Conservation (phyloP, 2,797 vertebrate genomes). For the Cynodonichthys magdalenae region DNA sequence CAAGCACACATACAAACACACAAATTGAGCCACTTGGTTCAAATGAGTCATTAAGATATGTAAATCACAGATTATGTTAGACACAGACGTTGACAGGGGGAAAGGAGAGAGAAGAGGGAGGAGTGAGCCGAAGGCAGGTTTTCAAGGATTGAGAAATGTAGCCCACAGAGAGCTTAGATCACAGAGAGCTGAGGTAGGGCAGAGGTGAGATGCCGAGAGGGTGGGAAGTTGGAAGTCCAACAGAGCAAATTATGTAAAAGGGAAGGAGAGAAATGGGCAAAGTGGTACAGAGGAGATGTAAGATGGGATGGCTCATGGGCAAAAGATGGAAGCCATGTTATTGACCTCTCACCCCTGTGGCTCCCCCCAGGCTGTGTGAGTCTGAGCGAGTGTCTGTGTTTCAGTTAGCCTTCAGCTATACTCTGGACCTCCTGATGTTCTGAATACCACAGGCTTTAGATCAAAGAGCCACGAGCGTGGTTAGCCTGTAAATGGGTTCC, state of each 20-base stretch:
- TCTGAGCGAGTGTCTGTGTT: conserved; percentile 50
- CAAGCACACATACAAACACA: conserved; percentile 40
- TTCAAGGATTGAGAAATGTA: conserved; percentile 31
- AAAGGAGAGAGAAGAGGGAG: conserved; percentile 26
- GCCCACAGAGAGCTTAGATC: conserved; percentile 32
- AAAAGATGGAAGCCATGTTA: conserved; percentile 63
- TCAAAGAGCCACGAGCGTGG: conserved; percentile 69
- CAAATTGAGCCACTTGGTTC: conserved; percentile 42
- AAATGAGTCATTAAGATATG: conserved; percentile 71
- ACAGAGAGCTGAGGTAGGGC: conserved; percentile 4
- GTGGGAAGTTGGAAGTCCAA: conserved; percentile 26
- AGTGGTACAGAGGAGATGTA: conserved; percentile 41
- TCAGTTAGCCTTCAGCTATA: conserved; percentile 66
- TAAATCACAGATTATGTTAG: conserved; percentile 66
- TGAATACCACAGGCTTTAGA: conserved; percentile 68
- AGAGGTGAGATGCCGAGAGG: conserved; percentile 32
- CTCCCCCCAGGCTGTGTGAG: conserved; percentile 61
- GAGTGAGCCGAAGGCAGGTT: conserved; percentile 41
- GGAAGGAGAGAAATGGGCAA: conserved; percentile 46
- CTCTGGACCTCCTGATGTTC: conserved; percentile 63
- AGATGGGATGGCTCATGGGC: conserved; percentile 52
- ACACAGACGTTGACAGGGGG: conserved; percentile 40
- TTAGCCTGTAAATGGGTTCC: conserved; percentile 64
- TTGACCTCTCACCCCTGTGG: conserved; percentile 66
- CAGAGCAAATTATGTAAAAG: conserved; percentile 59